These are phyloP conservation scores for Tauraco hartlaubi DNA, from an alignment of 2,797 vertebrate species.

Conservation along the genomic window DNA sequence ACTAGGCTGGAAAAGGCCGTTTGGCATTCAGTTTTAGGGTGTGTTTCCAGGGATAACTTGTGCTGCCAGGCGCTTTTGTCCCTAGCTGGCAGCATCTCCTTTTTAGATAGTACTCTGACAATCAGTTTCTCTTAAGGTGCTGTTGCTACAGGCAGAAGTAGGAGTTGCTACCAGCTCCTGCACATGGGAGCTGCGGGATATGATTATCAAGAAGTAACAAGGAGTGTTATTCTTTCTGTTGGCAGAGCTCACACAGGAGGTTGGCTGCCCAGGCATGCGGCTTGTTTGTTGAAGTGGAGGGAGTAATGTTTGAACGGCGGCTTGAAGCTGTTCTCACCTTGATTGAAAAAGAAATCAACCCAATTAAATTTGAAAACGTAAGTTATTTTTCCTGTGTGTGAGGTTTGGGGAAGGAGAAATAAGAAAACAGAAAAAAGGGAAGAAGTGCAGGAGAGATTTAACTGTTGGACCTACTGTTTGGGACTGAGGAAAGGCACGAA, in stretches of 20 bases:
- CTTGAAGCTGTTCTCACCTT: constrained; percentile 85
- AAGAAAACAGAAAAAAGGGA: neutral
- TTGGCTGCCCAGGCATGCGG: constrained; percentile 91
- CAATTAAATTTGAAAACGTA: constrained; percentile 88
- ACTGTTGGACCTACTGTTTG: neutral
- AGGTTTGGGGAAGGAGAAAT: neutral
- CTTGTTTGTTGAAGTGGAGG: constrained; percentile 92
- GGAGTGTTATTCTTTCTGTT: neutral
- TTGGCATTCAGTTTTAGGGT: neutral
- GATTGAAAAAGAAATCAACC: constrained; percentile 88
- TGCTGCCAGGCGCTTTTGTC: neutral
- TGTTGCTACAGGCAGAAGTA: neutral
- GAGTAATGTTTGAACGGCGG: constrained; percentile 84
- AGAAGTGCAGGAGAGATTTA: neutral
- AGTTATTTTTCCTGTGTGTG: constrained; percentile 61
- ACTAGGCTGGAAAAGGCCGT: neutral
- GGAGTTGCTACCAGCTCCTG: neutral
- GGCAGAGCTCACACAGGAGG: constrained; percentile 83
- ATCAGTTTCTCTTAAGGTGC: neutral
- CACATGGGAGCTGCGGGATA: neutral
- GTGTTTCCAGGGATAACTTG: neutral
- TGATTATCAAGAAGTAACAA: neutral
- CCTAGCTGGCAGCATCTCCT: neutral
- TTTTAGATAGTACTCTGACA: neutral
- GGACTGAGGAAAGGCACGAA: neutral